These are phyloP conservation scores for Scomberomorus guttatus DNA, from an alignment of 2,797 vertebrate species.

Conservation along the genomic window DNA sequence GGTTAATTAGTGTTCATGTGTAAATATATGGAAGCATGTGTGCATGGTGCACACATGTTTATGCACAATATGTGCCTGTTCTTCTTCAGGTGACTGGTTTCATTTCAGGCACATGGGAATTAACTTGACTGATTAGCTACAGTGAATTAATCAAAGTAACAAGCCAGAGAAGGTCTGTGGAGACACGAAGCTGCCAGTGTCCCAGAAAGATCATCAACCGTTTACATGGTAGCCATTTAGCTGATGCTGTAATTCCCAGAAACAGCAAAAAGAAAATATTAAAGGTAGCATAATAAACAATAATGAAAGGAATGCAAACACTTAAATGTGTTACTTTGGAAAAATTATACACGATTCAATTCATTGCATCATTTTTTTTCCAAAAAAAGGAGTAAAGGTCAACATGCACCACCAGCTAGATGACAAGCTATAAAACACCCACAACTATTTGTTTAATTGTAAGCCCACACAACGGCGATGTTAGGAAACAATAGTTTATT, in stretches of 20 bases:
- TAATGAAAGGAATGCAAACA: too few species aligned
- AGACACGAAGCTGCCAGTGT: slow-evolving; percentile 3
- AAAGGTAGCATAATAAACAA: too few species aligned
- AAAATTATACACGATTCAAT: too few species aligned
- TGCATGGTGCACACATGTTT: background rate
- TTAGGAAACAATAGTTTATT: too few species aligned
- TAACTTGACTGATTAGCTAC: slow-evolving; percentile 56
- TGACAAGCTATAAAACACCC: too few species aligned
- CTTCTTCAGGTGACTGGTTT: slow-evolving; percentile 38
- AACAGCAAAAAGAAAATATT: too few species aligned
- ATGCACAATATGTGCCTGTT: slow-evolving; percentile 1
- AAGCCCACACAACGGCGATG: too few species aligned
- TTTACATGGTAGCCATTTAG: background rate
- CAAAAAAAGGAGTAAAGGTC: too few species aligned
- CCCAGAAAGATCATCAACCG: background rate
- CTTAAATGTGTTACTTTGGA: too few species aligned
- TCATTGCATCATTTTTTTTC: too few species aligned
- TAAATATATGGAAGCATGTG: slow-evolving; percentile 16
- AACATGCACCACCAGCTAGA: too few species aligned
- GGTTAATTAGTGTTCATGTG: slow-evolving; percentile 29
- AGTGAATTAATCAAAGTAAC: slow-evolving; percentile 65
- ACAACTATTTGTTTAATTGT: too few species aligned
- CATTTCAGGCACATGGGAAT: slow-evolving; percentile 24
- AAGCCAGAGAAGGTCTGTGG: slow-evolving; percentile 20
- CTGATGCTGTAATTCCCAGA: background rate